These are phyloP conservation scores for Heterodera schachtii DNA, from an alignment of 1,140 invertebrate genomes.

Conservation along the genomic window DNA sequence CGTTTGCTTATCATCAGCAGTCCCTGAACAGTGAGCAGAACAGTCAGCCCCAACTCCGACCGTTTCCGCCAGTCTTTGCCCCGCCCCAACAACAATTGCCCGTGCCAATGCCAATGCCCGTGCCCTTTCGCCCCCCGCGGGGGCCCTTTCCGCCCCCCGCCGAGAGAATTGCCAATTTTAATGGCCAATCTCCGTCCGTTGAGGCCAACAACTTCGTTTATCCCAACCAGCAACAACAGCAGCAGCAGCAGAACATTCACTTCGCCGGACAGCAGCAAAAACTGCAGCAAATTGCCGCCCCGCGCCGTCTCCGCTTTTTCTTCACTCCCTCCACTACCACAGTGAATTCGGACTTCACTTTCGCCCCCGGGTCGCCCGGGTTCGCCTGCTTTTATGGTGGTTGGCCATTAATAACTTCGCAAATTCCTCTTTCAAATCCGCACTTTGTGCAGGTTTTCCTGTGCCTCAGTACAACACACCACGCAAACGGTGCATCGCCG, in stretches of 20 bases:
- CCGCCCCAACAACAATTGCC: not conserved
- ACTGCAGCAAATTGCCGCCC: not conserved
- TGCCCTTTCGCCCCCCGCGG: no score
- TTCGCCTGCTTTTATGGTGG: constrained; percentile 17
- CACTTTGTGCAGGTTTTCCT: constrained; percentile 13
- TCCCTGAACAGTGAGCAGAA: no score
- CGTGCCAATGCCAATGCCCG: no score
- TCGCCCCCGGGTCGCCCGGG: constrained; percentile 7
- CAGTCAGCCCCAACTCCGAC: not conserved
- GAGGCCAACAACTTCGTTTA: no score
- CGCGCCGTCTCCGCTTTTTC: constrained; percentile 8
- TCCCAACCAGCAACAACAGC: not conserved
- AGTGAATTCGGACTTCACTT: constrained; percentile 19
- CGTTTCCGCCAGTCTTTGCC: not conserved
- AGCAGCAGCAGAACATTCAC: not conserved
- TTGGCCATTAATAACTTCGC: not conserved
- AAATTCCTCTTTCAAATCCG: not conserved
- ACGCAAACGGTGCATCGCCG: constrained; percentile 22
- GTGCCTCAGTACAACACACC: constrained; percentile 19
- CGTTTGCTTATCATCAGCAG: not conserved
- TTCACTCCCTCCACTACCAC: constrained; percentile 17
- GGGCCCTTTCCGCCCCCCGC: no score
- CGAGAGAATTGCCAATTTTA: no score
- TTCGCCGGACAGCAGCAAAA: not conserved
- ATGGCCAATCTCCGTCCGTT: not conserved